These are phyloP conservation scores for Luperina nickerlii DNA, from an alignment of 2,888 invertebrate species.

Conservation along the genomic window DNA sequence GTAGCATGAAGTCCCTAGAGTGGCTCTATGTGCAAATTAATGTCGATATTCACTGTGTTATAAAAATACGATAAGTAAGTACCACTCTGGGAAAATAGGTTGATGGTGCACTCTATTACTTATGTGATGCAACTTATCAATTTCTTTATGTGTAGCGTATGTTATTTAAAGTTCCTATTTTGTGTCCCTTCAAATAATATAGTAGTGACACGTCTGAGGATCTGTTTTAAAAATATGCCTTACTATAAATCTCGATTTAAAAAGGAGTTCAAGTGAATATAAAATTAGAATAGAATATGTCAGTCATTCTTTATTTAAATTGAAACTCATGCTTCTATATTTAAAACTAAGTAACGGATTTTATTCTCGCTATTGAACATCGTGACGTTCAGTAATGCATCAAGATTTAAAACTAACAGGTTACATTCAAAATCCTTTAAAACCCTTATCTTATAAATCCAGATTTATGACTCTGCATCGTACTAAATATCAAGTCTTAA, in stretches of 20 bases:
- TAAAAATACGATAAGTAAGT: constrained; percentile 26
- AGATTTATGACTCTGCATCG: constrained; percentile 18
- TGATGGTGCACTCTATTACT: constrained; percentile 41
- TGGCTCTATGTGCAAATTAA: constrained; percentile 35
- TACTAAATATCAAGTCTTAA: not conserved
- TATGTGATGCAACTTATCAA: constrained; percentile 4
- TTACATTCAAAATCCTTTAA: constrained; percentile 1
- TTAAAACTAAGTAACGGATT: not conserved
- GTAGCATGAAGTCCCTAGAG: constrained; percentile 34
- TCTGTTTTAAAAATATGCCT: not conserved
- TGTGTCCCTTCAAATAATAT: not conserved
- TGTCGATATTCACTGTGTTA: constrained; percentile 39
- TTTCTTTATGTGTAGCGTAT: not conserved
- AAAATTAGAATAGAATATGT: not conserved
- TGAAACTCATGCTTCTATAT: not conserved
- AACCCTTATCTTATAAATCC: constrained; percentile 3
- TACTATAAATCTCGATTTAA: not conserved
- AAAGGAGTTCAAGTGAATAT: not conserved
- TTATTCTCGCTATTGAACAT: constrained; percentile 10
- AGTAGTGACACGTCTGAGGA: not conserved
- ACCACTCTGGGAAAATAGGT: constrained; percentile 20
- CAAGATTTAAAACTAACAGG: constrained; percentile 14
- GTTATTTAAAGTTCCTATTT: not conserved
- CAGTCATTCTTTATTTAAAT: constrained; percentile 15
- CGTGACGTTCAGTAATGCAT: not conserved